These are phyloP conservation scores for Plodia interpunctella DNA, from an alignment of 1,140 invertebrate genomes.

Conservation along the genomic window DNA sequence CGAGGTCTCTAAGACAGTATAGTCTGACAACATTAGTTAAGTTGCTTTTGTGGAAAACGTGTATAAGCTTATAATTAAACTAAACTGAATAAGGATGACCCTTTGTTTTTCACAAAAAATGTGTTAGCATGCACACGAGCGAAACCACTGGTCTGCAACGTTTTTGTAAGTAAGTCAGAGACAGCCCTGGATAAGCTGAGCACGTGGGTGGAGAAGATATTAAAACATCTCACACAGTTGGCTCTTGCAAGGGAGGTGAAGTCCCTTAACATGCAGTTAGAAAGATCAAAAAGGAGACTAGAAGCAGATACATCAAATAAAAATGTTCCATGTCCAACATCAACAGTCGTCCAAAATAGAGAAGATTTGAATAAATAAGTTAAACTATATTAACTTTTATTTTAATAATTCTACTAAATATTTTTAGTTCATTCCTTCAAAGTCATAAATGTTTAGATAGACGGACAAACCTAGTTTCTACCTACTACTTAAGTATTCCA, in stretches of 20 bases:
- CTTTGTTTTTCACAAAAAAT: slow-evolving; percentile 41
- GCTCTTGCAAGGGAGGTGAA: slow-evolving; percentile 42
- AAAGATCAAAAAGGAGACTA: slow-evolving; percentile 38
- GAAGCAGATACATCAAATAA: neutral
- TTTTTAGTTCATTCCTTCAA: no score
- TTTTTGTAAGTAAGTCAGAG: slow-evolving; percentile 41
- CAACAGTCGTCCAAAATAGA: slow-evolving; percentile 8
- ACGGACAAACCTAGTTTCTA: no score
- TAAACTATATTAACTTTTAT: no score
- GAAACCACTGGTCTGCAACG: slow-evolving; percentile 45
- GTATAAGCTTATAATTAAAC: no score
- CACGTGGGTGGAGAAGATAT: slow-evolving; percentile 25
- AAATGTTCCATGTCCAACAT: neutral
- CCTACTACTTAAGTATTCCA: no score
- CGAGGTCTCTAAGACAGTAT: no score
- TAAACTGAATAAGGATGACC: no score
- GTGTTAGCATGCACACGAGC: slow-evolving; percentile 33
- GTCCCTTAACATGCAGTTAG: slow-evolving; percentile 53
- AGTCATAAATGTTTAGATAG: no score
- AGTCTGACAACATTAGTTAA: no score
- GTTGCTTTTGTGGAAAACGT: no score
- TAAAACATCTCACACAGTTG: slow-evolving; percentile 35
- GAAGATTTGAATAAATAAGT: slow-evolving; percentile 3
- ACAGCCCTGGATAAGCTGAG: slow-evolving; percentile 24
- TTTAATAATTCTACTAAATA: no score